These are phyloP conservation scores for Eupleurogrammus muticus DNA, from an alignment of 2,797 vertebrate genomes.

Conservation along the genomic window DNA sequence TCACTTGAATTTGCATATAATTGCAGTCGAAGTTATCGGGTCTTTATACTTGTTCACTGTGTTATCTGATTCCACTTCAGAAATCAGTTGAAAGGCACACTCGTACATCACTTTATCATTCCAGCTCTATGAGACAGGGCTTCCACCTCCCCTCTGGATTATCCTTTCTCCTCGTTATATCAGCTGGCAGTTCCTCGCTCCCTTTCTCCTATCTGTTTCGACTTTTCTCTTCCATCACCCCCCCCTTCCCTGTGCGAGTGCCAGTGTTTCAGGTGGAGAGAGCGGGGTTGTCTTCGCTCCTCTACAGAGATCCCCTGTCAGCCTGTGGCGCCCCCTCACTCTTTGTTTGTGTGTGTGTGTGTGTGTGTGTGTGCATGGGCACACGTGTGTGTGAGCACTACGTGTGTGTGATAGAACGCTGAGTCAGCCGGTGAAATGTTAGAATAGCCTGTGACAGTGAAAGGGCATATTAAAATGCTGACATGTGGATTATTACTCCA, in stretches of 20 bases:
- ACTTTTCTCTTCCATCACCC: slow-evolving; percentile 5
- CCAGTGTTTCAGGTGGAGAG: slow-evolving; percentile 46
- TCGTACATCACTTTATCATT: slow-evolving; percentile 33
- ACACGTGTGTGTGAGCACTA: slow-evolving; percentile 16
- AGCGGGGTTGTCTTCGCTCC: slow-evolving; percentile 53
- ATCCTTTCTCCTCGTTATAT: slow-evolving; percentile 16
- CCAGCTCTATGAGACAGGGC: slow-evolving; percentile 19
- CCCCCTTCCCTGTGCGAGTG: slow-evolving; percentile 22
- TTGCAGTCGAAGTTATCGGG: slow-evolving; percentile 45
- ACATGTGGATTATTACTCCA: slow-evolving; percentile 68
- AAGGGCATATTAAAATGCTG: slow-evolving; percentile 67
- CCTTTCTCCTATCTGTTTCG: slow-evolving; percentile 11
- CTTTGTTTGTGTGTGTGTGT: slow-evolving; percentile 25
- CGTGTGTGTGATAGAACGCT: slow-evolving; percentile 43
- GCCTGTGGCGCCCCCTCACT: slow-evolving; percentile 26
- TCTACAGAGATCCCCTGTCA: slow-evolving; percentile 42
- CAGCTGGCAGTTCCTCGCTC: slow-evolving; percentile 15
- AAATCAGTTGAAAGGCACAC: slow-evolving; percentile 40
- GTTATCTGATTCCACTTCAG: slow-evolving; percentile 50
- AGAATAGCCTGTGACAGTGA: slow-evolving; percentile 44
- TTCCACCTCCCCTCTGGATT: slow-evolving; percentile 18
- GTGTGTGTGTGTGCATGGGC: neutral
- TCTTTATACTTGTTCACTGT: slow-evolving; percentile 50
- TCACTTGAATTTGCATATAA: slow-evolving; percentile 61
- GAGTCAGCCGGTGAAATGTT: slow-evolving; percentile 56